A percentile compares a stretch with the other conserved stretches of the same genome.
phyloP scores from a whole-genome alignment of 2,797 vertebrate species.

The Characodon lateralis region DNA sequence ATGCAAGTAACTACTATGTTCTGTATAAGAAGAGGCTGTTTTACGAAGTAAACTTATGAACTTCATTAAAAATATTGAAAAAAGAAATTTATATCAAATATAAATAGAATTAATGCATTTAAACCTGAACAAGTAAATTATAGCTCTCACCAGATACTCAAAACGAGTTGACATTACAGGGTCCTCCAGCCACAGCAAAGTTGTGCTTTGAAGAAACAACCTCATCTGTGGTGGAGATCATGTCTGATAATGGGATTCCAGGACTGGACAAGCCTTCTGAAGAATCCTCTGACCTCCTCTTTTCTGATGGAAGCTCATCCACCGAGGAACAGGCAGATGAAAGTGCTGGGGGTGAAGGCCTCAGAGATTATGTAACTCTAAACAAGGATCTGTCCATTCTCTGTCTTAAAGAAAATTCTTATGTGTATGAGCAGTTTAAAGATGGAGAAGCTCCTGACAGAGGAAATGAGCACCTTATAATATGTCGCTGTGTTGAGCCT shows the following conservation, averaged over 20 bases:
- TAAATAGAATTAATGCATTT: background rate
- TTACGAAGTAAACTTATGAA: background rate
- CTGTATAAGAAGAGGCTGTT: background rate
- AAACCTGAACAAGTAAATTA: background rate
- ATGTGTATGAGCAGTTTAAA: slow-evolving; percentile 53
- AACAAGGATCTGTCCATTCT: slow-evolving; percentile 56
- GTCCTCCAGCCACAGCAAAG: slow-evolving; percentile 68
- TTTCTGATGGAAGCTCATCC: slow-evolving; percentile 24
- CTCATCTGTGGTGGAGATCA: slow-evolving; percentile 78
- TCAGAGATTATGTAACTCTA: slow-evolving; percentile 80
- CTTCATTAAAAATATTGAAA: background rate
- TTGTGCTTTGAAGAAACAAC: slow-evolving; percentile 67
- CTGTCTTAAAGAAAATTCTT: slow-evolving; percentile 66
- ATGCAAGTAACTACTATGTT: background rate
- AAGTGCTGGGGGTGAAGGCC: slow-evolving; percentile 31
- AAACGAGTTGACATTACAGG: slow-evolving; percentile 45
- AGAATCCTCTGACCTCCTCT: slow-evolving; percentile 41
- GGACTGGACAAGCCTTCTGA: slow-evolving; percentile 22
- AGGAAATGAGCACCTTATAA: slow-evolving; percentile 16
- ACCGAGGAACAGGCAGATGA: slow-evolving; percentile 12
- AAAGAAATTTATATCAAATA: background rate
- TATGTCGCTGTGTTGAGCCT: slow-evolving; percentile 10
- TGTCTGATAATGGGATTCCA: slow-evolving; percentile 59
- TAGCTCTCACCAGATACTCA: background rate
- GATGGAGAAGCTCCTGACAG: slow-evolving; percentile 15